Base-by-base conservation (phyloP, 2,888 invertebrate genomes). In the Eilema sororculum region DNA sequence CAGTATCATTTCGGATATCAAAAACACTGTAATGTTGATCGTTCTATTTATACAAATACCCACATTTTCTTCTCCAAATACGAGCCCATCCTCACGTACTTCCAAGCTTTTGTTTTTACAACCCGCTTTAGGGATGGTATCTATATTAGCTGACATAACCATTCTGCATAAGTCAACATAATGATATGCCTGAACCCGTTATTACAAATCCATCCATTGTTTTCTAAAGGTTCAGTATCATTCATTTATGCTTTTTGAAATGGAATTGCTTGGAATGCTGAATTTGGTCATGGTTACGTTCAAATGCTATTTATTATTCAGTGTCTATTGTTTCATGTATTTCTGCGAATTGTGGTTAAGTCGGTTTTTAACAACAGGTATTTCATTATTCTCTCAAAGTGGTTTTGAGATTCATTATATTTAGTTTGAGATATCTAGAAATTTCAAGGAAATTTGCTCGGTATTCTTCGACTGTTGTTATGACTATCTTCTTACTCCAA, bases 151-250 rank as follows among this genome's bases (percentile, higher is more conserved):
- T 81, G 76, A 81, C 73, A 78, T 81, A 75, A 76, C 76, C 62
- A 69, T 79, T 75, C 59, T 73, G 72, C 76, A 78, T 77, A 81
- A 79, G 73, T 79, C 77, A 78, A 78, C 79, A 82, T 82, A 72
- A 76, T 67, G 52, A 52, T 68, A 63, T 57, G 71, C 69, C 79
- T 37, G 28, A 37, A 66, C 68, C 64, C 52, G 30, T 69, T 30
- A 30, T 69, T 72, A 24, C 33, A 9, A 62, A 57, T 57, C 28
- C 13, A 66, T 65, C 13, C 12, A 59, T 74, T 69, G 41, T 58
- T 75, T 68, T 67, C 33, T 33, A 41, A 72, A 69, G 46, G 64
- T n/a, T 63, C 67, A 58, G 25, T 13, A 8, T 68, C 74, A 67
- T 52, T 64, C 12, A 65, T 65, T 76, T 78, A 41, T 62, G 37